Conservation (phyloP, 2,888 invertebrate species). For the Heliconius sara region DNA sequence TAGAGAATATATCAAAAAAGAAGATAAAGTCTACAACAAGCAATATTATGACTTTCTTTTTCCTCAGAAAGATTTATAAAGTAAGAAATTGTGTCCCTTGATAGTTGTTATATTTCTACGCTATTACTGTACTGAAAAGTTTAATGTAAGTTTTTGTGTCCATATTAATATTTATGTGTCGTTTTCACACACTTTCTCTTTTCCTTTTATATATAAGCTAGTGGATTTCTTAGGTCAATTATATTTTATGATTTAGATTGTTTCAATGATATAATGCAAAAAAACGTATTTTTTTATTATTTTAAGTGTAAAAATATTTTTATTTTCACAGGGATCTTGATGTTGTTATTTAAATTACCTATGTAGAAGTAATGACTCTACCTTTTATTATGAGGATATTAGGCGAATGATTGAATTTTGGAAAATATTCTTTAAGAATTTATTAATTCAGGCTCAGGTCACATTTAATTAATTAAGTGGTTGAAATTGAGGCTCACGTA, state of each 20-base stretch:
- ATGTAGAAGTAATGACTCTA: not conserved
- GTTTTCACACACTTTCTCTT: constrained; percentile 10
- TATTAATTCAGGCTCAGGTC: not conserved
- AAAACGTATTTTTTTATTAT: too few species aligned
- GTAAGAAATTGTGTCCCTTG: not conserved
- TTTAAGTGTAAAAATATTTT: too few species aligned
- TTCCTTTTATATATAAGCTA: not conserved
- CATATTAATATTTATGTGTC: constrained; percentile 9
- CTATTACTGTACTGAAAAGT: constrained; percentile 4
- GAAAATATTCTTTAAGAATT: not conserved
- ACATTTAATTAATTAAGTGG: not conserved
- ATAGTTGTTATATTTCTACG: not conserved
- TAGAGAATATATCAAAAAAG: not conserved
- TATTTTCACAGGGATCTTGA: too few species aligned
- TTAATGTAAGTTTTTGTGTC: constrained; percentile 5
- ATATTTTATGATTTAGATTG: too few species aligned
- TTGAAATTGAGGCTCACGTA: not conserved
- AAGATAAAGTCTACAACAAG: not conserved
- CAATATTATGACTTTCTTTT: not conserved
- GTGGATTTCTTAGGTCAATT: too few species aligned
- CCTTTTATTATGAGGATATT: not conserved
- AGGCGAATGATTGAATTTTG: not conserved
- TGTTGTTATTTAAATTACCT: too few species aligned
- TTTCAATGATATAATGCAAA: too few species aligned
- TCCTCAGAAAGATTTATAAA: not conserved